These are phyloP conservation scores for Synodontis membranacea DNA, from an alignment of 2,113 vertebrate species.

Conservation along the genomic window DNA sequence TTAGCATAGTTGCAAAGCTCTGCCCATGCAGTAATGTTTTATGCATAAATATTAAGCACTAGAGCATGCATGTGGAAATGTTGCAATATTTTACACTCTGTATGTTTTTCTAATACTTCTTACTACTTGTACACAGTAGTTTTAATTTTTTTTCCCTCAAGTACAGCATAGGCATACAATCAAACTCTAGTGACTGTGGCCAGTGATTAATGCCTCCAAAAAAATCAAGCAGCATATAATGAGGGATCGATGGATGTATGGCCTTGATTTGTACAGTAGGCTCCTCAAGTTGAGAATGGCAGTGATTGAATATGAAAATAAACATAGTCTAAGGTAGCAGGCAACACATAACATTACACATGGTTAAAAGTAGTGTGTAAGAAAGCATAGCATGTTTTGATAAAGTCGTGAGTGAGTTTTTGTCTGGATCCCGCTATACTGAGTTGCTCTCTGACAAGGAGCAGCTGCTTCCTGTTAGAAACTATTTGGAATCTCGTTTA, in stretches of 20 bases:
- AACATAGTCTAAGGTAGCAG: background rate
- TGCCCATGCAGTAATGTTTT: background rate
- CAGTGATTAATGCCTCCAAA: background rate
- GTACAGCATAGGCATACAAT: background rate
- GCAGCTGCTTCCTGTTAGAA: constrained; percentile 44
- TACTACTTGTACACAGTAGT: background rate
- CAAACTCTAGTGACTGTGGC: background rate
- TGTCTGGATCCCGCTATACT: background rate
- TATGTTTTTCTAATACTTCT: too few relatives aligned
- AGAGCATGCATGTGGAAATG: background rate
- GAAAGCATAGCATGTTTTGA: constrained; percentile 25
- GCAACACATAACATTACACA: constrained; percentile 7
- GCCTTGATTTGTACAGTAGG: background rate
- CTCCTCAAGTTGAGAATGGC: background rate
- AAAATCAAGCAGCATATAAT: background rate
- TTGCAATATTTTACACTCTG: background rate
- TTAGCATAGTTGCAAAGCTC: background rate
- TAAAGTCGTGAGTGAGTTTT: constrained; percentile 9
- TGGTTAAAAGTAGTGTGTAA: constrained; percentile 13
- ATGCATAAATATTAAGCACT: background rate
- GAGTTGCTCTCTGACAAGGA: constrained; percentile 10
- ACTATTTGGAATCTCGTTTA: constrained; percentile 26
- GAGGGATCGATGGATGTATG: background rate
- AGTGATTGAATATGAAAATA: constrained; percentile 37
- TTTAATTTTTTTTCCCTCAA: background rate